Evolutionary conservation across 2,113 vertebrate species (phyloP), one percentile per base, ranked within the genome.

Genomic region (Aphyosemion australe): DNA sequence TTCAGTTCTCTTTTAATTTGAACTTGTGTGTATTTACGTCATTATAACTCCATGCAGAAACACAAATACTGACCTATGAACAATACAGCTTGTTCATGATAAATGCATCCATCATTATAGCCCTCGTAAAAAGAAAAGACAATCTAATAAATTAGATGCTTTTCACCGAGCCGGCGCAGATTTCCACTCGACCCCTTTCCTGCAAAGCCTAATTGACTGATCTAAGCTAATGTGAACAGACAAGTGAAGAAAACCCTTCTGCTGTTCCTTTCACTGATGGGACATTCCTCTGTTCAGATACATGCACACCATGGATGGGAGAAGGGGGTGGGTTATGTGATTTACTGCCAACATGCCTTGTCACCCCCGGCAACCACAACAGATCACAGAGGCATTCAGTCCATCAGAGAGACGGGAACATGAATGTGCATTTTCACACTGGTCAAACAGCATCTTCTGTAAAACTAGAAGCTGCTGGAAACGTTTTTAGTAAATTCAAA

Each of bases 191-290:
- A 63, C 47, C 68, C 58, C n/a, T n/a, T 60, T 47, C 45, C 3
- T 48, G 46, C 46, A 11, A 48, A 32, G 68, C 15, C 48, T 84
- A 81, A 88, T 83, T 80, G 76, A 84, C 64, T 56, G 66, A 46
- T 74, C 47, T 64, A 62, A 65, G 76, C 69, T 84, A 83, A 79
- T 72, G 70, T 20, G 70, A 81, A 66, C 11, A 18, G 80, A 83
- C 79, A 86, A 73, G 66, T 34, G 69, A 80, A 76, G 37, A 69
- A 61, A 53, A 41, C 48, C 71, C 71, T 85, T 85, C 55, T 76
- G 71, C 69, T 0, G 4, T 47, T 69, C 48, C 55, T 74, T 72
- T 79, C 66, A 74, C 46, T 53, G 69, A 69, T 41, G 55, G 70
- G 31, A 68, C 19, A 45, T 61, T 8, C 61, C 61, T 70, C 61